Evolutionary conservation across 2,113 vertebrate species (phyloP), one percentile per base, ranked within the genome.

Genomic region (Aleadryas rufinucha): DNA sequence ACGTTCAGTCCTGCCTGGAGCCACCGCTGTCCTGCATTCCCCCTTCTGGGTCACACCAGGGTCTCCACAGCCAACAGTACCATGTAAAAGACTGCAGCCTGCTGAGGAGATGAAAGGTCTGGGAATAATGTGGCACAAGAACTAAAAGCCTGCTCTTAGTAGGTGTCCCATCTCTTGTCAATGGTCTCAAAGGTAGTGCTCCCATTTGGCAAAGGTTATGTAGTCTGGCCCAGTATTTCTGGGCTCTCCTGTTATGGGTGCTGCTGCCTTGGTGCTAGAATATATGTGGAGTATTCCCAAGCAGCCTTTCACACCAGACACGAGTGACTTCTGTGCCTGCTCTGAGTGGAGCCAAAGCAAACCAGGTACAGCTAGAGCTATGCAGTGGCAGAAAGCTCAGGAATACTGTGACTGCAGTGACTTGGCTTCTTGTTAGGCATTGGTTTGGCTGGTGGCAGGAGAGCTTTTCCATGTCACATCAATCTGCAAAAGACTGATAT

Each of bases 231-330:
- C 53, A 15, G 10, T 64, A 4, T 60, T 75, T 60, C 74, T 83
- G 61, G 61, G 24, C 6, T 49, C 7, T 75, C 30, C 49, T 68
- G 41, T 45, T 35, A 22, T 1, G 2, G 1, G 35, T 52, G 57
- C 33, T 60, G 17, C 61, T 54, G 26, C 22, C 33, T 60, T 2
- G 1, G 26, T 5, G 2, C 27, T 59, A 54, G 39, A 70, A 21
- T 31, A 28, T 10, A 35, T 0, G 0, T 50, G 6, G 13, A 30
- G 13, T n/a, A 28, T 77, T 81, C 65, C 42, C 54, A 28, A 7
- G 37, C 37, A 69, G 41, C 63, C 41, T 84, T 86, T 53, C 24
- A 56, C 44, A 74, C 9, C 50, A 87, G 33, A n/a, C 31, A 50
- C 0, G 0, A 54, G 16, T 13, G 52, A 84, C 13, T 61, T 53